Conservation (phyloP, 2,113 vertebrate species). For the Antigone vipio region DNA sequence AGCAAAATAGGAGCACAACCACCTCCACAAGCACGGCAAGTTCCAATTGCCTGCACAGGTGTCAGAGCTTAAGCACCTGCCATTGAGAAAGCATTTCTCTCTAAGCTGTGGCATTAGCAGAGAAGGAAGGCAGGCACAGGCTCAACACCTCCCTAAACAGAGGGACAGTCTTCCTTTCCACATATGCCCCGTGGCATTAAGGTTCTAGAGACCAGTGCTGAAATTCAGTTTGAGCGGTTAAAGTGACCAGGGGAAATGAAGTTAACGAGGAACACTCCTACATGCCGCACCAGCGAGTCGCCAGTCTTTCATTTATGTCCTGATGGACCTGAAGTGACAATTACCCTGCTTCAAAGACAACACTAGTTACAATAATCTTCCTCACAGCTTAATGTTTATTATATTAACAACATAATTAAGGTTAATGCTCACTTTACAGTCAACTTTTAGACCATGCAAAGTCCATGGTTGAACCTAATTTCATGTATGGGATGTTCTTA, state of each 20-base stretch:
- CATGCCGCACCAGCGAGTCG: not conserved
- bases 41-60: not conserved
- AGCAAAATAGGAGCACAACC: not conserved
- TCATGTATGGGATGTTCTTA: not conserved
- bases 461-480: not conserved
- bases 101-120: not conserved
- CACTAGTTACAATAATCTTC: not conserved
- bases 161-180: not conserved
- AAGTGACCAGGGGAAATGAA: not conserved
- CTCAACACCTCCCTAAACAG: not conserved
- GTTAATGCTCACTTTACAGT: not conserved
- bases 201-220: not conserved
- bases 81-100: not conserved
- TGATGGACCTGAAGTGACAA: not conserved
- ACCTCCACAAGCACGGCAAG: not conserved
- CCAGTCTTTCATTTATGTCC: not conserved
- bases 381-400: not conserved
- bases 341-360: not conserved
- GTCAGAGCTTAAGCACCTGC: not conserved
- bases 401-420: not conserved
- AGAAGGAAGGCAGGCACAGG: not conserved
- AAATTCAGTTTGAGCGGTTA: not conserved
- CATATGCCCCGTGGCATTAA: not conserved
- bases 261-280: not conserved
- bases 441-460: not conserved